Base-by-base conservation (phyloP, 1,140 invertebrate species). In the Pectinophora gossypiella region DNA sequence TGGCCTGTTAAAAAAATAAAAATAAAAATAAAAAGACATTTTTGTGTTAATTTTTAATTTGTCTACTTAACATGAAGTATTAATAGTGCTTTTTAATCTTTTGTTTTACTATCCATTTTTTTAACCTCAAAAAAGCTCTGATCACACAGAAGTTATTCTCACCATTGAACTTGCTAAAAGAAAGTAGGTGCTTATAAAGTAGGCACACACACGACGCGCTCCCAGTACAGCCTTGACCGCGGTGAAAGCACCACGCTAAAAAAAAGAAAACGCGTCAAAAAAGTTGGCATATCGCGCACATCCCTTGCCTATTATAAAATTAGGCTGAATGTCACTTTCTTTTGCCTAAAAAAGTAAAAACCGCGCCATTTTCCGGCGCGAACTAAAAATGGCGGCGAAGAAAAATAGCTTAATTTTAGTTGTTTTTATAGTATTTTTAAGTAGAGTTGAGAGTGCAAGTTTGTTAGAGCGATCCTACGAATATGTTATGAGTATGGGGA, bases 401-500 rank as follows among this genome's bases (percentile, higher is more conserved):
- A 35, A 23, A 32, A 27, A 18, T 54, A 52, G 45, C 48, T 55
- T 55, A 46, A 18, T 80, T 43, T 55, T 55, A 46, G 19, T 80
- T 43, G 45, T 76, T 40, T 59, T 74, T 22, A 45, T 76, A 45
- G 49, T 78, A 48, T 61, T 70, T 48, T 54, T 69, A 19, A 61
- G 51, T 47, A 55, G 46, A 32, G 80, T 75, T 38, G 56, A 76
- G 4, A 81, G 78, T 81, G 76, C 64, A 5, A 63, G 61, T 61
- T 53, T 72, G 20, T 57, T 79, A 19, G 69, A 82, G 16, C 66
- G 59, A 13, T 77, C 78, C 0, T 86, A 83, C 19, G 74, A 84
- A 27, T 86, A 83, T 72, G 64, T 85, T 9, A 60, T 74, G 55
- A 75, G 63, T 69, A 56, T 81, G 2, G 73, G 80, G 0, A 84